phyloP scores from a whole-genome alignment of 2,797 vertebrate genomes.

The Avahi laniger region DNA sequence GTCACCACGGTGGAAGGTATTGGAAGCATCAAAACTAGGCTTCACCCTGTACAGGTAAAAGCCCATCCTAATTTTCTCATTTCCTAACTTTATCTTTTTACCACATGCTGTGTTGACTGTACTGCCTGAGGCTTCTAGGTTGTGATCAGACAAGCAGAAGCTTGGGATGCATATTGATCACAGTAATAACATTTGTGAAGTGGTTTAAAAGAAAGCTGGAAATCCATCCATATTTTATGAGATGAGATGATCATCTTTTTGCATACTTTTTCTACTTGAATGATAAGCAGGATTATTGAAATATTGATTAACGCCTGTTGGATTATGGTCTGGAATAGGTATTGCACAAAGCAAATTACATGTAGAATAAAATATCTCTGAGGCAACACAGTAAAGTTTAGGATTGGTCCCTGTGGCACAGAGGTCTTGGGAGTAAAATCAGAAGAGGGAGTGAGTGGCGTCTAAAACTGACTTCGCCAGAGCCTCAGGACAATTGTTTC shows the following conservation, averaged over 20 bases:
- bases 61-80: background rate
- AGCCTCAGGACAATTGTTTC: background rate
- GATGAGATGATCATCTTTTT: background rate
- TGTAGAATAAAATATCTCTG: background rate
- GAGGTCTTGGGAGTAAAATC: background rate
- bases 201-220: background rate
- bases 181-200: background rate
- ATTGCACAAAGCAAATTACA: background rate
- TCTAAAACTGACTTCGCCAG: background rate
- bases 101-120: background rate
- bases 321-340: background rate
- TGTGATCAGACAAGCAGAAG: background rate
- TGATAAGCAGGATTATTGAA: conserved; percentile 19
- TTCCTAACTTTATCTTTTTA: background rate
- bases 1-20: conserved; percentile 92
- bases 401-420: background rate
- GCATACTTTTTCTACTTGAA: background rate
- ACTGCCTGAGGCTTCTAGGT: background rate
- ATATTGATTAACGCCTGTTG: background rate
- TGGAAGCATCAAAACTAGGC: conserved; percentile 88
- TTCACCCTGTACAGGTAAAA: conserved; percentile 91
- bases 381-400: background rate
- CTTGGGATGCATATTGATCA: background rate
- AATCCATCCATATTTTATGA: background rate
- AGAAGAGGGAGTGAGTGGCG: background rate